Evolutionary conservation across 2,888 invertebrate species (phyloP).

Genomic region (Gastrophysa polygoni): DNA sequence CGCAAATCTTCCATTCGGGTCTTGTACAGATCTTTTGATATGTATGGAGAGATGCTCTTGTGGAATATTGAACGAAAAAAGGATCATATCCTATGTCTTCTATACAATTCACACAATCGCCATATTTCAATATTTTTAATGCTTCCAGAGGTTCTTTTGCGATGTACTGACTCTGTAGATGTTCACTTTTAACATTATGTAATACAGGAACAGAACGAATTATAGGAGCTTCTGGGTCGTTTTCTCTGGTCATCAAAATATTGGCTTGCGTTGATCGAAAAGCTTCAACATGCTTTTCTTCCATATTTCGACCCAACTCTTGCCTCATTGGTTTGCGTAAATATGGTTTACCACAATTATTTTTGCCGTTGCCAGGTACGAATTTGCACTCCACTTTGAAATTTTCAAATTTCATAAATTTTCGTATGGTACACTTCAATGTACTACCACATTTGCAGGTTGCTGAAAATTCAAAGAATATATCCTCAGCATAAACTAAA

Average conservation of each 20-base stretch:
- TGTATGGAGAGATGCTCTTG: background rate
- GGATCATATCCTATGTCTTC: constrained; percentile 2
- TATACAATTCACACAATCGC: background rate
- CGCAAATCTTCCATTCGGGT: background rate
- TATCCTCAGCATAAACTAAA: background rate
- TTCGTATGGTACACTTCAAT: background rate
- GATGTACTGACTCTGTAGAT: background rate
- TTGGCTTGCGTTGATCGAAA: background rate
- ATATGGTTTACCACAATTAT: constrained; percentile 1
- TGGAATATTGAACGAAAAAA: background rate
- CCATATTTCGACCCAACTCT: background rate
- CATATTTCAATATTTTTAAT: background rate
- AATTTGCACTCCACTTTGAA: background rate
- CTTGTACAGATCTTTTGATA: background rate
- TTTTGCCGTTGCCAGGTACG: background rate
- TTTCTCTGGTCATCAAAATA: background rate
- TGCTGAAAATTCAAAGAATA: background rate
- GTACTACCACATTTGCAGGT: background rate
- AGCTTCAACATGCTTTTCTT: background rate
- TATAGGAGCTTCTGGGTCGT: background rate
- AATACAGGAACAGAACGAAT: constrained; percentile 1
- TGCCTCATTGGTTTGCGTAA: background rate
- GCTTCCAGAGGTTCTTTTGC: background rate
- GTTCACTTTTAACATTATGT: background rate
- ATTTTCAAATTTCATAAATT: background rate